Conservation (phyloP, 2,888 invertebrate genomes). For the Drosophila mettleri region DNA sequence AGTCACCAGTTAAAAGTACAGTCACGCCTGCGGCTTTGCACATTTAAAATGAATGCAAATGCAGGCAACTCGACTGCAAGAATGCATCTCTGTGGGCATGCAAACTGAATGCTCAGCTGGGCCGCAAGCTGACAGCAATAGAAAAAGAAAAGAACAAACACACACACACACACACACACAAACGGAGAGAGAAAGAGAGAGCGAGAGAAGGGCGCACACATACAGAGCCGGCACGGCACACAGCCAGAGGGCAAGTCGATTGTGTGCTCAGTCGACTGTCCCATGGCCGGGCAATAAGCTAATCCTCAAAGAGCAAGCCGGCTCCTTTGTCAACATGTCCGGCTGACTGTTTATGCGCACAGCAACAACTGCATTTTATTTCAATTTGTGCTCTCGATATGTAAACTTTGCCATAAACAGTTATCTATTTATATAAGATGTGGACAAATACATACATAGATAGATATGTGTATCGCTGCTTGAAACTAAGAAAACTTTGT, state of each 20-base stretch:
- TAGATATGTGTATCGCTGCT: background rate
- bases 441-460: background rate
- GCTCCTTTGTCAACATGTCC: conserved; percentile 9
- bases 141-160: background rate
- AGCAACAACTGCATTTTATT: background rate
- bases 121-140: conserved; percentile 37
- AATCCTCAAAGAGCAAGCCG: conserved; percentile 24
- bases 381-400: background rate
- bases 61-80: conserved; percentile 5
- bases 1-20: conserved; percentile 26
- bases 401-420: background rate
- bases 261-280: conserved; percentile 13
- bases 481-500: background rate
- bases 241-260: conserved; percentile 1
- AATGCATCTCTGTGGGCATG: conserved; percentile 19
- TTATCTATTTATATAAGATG: conserved; percentile 9
- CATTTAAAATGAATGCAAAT: conserved; percentile 32
- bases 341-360: background rate
- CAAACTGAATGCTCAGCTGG: conserved; percentile 46
- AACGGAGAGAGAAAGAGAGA: background rate
- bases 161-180: conserved; percentile 3
- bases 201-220: no score
- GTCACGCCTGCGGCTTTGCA: conserved; percentile 23
- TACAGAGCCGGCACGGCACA: background rate
- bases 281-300: conserved; percentile 32